These are phyloP conservation scores for Colletes collaris DNA, from an alignment of 2,888 invertebrate genomes.

Conservation along the genomic window DNA sequence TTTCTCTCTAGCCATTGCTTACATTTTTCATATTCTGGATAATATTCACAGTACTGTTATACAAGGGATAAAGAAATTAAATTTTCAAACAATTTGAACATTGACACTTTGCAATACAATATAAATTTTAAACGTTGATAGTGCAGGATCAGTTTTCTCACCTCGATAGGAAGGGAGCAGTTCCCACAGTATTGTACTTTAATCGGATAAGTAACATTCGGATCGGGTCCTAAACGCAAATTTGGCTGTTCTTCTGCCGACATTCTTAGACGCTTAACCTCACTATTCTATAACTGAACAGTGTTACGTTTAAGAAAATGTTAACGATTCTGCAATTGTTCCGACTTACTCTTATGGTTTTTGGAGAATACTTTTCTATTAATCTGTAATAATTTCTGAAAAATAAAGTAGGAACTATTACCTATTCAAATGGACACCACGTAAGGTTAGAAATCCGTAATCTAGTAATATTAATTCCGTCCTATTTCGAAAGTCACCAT, in stretches of 20 bases:
- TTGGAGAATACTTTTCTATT: background rate
- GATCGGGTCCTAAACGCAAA: constrained; percentile 86
- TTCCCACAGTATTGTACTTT: constrained; percentile 96
- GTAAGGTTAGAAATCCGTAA: constrained; percentile 43
- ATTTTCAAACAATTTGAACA: constrained; percentile 73
- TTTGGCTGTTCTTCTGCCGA: constrained; percentile 73
- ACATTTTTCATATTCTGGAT: constrained; percentile 98
- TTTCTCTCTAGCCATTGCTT: constrained; percentile 98
- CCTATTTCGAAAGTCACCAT: background rate
- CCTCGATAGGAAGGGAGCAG: constrained; percentile 97
- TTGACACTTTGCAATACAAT: constrained; percentile 12
- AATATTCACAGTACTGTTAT: constrained; percentile 96
- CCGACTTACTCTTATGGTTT: background rate
- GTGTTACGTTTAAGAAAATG: background rate
- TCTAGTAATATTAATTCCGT: constrained; percentile 47
- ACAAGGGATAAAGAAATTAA: constrained; percentile 53
- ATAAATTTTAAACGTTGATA: constrained; percentile 1
- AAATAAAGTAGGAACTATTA: constrained; percentile 9
- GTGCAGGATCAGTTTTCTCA: constrained; percentile 76
- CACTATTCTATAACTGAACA: constrained; percentile 11
- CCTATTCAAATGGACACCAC: constrained; percentile 34
- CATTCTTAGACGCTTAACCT: constrained; percentile 71
- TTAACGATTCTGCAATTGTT: background rate
- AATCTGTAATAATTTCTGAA: background rate
- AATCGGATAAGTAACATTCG: constrained; percentile 91